These are phyloP conservation scores for Serranus cabrilla DNA, from an alignment of 2,797 vertebrate genomes.

Conservation along the genomic window DNA sequence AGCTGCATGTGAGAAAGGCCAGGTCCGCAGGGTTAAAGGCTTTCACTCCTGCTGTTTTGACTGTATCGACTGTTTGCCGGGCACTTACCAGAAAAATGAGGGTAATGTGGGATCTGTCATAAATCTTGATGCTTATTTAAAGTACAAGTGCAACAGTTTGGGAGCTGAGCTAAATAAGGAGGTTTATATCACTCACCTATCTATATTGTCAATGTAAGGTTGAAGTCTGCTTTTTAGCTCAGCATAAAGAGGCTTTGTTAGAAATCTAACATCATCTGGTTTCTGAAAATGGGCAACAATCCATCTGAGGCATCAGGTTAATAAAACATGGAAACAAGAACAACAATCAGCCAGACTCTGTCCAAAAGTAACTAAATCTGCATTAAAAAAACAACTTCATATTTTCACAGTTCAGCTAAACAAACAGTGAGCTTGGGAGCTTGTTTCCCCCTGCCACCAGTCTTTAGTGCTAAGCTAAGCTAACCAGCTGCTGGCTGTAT, in stretches of 20 bases:
- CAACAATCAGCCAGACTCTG: background rate
- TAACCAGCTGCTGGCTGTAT: background rate
- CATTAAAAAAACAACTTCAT: background rate
- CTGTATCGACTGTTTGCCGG: slow-evolving; percentile 89
- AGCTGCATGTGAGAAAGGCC: slow-evolving; percentile 84
- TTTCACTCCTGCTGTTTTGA: slow-evolving; percentile 95
- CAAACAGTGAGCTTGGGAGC: background rate
- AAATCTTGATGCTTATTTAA: background rate
- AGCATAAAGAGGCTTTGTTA: too few relatives aligned
- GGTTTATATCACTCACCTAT: background rate
- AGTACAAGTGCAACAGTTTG: background rate
- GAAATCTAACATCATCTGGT: too few relatives aligned
- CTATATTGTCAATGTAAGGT: background rate
- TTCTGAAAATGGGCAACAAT: too few relatives aligned
- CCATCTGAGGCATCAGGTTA: too few relatives aligned
- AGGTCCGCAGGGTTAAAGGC: slow-evolving; percentile 89
- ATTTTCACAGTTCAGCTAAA: background rate
- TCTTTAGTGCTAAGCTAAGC: background rate
- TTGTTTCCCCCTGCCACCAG: background rate
- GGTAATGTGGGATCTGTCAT: slow-evolving; percentile 78
- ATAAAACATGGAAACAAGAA: background rate
- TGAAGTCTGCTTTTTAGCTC: background rate
- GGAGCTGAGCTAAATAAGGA: background rate
- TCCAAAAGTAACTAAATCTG: background rate
- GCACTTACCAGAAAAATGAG: slow-evolving; percentile 83